phyloP scores from a whole-genome alignment of 2,888 invertebrate species.

The Hydroisotoma schaefferi region DNA sequence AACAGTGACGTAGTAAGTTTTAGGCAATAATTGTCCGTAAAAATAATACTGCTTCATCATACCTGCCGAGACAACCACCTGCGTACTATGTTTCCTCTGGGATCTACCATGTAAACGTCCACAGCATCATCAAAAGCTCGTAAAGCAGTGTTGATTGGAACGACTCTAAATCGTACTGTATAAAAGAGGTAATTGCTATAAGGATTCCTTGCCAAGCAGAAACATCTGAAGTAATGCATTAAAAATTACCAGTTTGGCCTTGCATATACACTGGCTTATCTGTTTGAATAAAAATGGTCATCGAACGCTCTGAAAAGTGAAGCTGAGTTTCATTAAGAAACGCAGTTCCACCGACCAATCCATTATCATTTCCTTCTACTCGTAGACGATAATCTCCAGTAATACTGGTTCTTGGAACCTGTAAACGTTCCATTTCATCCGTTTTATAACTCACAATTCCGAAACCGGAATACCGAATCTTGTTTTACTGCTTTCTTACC shows the following conservation, averaged over 20 bases:
- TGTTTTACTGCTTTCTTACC: conserved; percentile 56
- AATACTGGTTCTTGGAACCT: conserved; percentile 80
- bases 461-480: neutral
- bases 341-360: conserved; percentile 76
- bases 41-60: neutral
- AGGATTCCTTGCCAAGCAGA: no score
- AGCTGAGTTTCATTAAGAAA: conserved; percentile 84
- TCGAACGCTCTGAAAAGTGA: conserved; percentile 80
- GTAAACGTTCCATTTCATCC: neutral
- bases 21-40: conserved; percentile 1
- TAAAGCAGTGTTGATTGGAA: conserved; percentile 88
- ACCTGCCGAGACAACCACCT: conserved; percentile 85
- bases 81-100: conserved; percentile 79
- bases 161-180: conserved; percentile 78
- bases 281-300: conserved; percentile 92
- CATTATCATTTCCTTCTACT: conserved; percentile 76
- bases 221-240: no score
- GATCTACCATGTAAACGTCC: conserved; percentile 88
- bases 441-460: neutral
- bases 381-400: conserved; percentile 78
- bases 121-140: conserved; percentile 86
- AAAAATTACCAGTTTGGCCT: conserved; percentile 67
- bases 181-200: neutral
- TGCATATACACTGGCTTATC: conserved; percentile 95
- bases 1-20: no score